Conservation (phyloP, 2,888 invertebrate species). For the Lasioglossum oenotherae region DNA sequence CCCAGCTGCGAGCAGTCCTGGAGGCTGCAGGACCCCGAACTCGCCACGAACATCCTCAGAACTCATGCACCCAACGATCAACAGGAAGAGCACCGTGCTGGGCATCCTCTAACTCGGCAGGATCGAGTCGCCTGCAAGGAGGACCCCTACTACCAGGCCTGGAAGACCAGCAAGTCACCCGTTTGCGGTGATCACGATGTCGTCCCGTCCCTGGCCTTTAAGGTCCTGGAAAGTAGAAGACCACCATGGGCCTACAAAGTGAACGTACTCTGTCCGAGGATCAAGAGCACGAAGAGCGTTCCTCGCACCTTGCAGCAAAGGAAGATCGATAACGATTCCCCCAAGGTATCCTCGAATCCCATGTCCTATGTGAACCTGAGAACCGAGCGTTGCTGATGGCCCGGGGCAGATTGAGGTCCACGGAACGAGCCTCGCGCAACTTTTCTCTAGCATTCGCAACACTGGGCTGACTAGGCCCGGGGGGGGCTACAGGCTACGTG, state of each 20-base stretch:
- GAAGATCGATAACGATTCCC: slow-evolving; percentile 24
- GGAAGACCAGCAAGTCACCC: slow-evolving; percentile 71
- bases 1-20: slow-evolving; percentile 86
- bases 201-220: slow-evolving; percentile 87
- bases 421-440: slow-evolving; percentile 76
- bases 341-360: slow-evolving; percentile 39
- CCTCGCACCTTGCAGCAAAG: slow-evolving; percentile 63
- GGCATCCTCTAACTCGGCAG: slow-evolving; percentile 24
- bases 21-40: slow-evolving; percentile 83
- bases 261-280: slow-evolving; percentile 87
- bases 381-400: slow-evolving; percentile 73
- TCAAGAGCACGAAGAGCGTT: slow-evolving; percentile 87
- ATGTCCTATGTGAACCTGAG: slow-evolving; percentile 52
- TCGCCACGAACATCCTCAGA: neutral
- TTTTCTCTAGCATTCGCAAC: slow-evolving; percentile 79
- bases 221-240: slow-evolving; percentile 82
- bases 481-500: slow-evolving; percentile 77
- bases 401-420: slow-evolving; percentile 73
- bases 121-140: slow-evolving; percentile 51
- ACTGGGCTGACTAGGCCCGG: slow-evolving; percentile 78
- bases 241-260: slow-evolving; percentile 84
- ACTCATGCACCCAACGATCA: slow-evolving; percentile 1
- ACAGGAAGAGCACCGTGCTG: neutral
- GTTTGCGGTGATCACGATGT: slow-evolving; percentile 83
- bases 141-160: slow-evolving; percentile 76